Conservation (phyloP, 2,113 vertebrate species). For the Perca flavescens region DNA sequence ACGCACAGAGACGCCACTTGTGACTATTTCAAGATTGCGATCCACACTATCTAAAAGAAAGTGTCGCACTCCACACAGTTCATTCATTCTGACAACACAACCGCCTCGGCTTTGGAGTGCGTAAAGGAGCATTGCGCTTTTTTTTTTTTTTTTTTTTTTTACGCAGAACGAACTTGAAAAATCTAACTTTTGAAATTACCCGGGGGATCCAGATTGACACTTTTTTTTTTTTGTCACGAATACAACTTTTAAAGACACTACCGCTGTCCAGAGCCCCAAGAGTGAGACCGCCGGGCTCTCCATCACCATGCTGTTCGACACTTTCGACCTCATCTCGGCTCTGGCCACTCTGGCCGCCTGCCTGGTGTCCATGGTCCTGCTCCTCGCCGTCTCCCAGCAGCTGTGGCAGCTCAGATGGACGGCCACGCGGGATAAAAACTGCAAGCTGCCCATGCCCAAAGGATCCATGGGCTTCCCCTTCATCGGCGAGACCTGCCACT, state of each 20-base stretch:
- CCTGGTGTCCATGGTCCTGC: conserved; percentile 93
- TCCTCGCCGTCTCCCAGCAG: conserved; percentile 95
- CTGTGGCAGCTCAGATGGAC: conserved; percentile 98
- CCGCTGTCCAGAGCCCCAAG: conserved; percentile 14
- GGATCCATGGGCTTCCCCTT: conserved; percentile 99
- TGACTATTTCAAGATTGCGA: conserved; percentile 25
- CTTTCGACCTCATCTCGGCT: conserved; percentile 94
- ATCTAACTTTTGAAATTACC: neutral
- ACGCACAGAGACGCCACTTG: conserved; percentile 53
- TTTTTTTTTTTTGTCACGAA: neutral
- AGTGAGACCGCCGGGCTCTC: conserved; percentile 27
- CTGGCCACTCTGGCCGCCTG: conserved; percentile 95
- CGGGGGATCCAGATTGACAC: neutral
- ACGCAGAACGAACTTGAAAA: conserved; percentile 28
- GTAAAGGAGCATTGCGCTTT: conserved; percentile 49
- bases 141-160: neutral
- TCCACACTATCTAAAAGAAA: neutral
- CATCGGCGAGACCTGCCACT: conserved; percentile 98
- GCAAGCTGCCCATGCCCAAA: conserved; percentile 96
- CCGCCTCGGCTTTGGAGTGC: conserved; percentile 19
- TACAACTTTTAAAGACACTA: neutral
- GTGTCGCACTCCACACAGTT: conserved; percentile 9
- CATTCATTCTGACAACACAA: conserved; percentile 67
- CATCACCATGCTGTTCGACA: conserved; percentile 91
- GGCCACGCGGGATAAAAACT: conserved; percentile 95